Evolutionary conservation across 2,113 vertebrate genomes (phyloP).

Genomic region (Macquaria ambigua): DNA sequence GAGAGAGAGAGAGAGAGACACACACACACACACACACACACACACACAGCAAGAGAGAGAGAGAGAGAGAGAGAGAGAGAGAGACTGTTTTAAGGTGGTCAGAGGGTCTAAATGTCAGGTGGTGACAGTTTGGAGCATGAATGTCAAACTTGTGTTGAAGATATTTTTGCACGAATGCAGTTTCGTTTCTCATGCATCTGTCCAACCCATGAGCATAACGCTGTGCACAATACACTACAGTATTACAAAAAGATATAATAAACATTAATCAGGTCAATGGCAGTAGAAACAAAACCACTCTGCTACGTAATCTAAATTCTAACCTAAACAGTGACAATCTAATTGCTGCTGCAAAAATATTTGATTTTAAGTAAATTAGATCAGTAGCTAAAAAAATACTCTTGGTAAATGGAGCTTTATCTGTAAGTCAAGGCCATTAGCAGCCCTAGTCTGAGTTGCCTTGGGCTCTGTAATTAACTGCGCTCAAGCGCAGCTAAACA

Average conservation of each 20-base stretch:
- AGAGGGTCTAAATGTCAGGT: slow-evolving; percentile 75
- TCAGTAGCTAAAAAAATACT: slow-evolving; percentile 92
- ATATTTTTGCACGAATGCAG: slow-evolving; percentile 28
- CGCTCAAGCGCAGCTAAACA: slow-evolving; percentile 97
- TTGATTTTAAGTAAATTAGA: slow-evolving; percentile 97
- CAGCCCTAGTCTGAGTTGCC: slow-evolving; percentile 89
- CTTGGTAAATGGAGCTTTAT: slow-evolving; percentile 94
- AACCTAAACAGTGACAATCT: slow-evolving; percentile 86
- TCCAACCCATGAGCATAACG: background rate
- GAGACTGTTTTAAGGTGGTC: slow-evolving; percentile 64
- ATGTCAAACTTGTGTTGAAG: slow-evolving; percentile 54
- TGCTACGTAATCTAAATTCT: slow-evolving; percentile 46
- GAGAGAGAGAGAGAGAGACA: too few relatives aligned
- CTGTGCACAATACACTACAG: background rate
- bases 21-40: too few relatives aligned
- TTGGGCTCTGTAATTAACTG: slow-evolving; percentile 96
- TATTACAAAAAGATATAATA: background rate
- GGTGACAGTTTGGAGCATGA: slow-evolving; percentile 58
- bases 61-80: background rate
- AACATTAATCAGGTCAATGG: slow-evolving; percentile 31
- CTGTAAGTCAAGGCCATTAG: slow-evolving; percentile 96
- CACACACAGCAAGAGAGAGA: too few relatives aligned
- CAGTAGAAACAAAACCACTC: slow-evolving; percentile 25
- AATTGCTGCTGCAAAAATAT: slow-evolving; percentile 94
- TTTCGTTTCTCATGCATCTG: slow-evolving; percentile 51